These are phyloP conservation scores for Nesoenas mayeri DNA, from an alignment of 2,113 vertebrate genomes.

Conservation along the genomic window DNA sequence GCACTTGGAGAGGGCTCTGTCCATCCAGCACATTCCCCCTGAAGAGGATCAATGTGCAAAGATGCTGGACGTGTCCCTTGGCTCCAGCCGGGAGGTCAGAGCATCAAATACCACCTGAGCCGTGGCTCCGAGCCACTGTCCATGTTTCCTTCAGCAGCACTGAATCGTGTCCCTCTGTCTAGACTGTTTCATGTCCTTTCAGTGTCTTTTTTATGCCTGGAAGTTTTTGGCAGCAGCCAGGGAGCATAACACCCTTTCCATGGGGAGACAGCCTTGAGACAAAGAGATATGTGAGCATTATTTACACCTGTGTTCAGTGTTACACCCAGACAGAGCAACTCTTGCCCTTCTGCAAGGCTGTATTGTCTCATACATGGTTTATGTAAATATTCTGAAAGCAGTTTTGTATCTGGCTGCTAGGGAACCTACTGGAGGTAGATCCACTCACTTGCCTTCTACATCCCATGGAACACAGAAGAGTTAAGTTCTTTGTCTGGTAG, in stretches of 20 bases:
- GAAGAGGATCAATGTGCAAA: background rate
- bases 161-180: background rate
- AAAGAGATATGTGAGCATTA: background rate
- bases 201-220: background rate
- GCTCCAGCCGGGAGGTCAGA: background rate
- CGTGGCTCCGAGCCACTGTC: background rate
- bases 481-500: background rate
- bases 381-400: background rate
- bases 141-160: background rate
- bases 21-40: fast-evolving
- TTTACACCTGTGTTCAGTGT: background rate
- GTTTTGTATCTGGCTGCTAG: background rate
- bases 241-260: background rate
- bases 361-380: background rate
- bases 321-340: background rate
- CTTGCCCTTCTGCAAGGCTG: background rate
- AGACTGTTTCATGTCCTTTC: background rate
- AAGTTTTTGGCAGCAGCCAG: background rate
- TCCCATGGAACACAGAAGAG: background rate
- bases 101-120: background rate
- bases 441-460: background rate
- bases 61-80: background rate
- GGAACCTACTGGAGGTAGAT: background rate
- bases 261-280: background rate
- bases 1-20: background rate